phyloP scores from a whole-genome alignment of 2,113 vertebrate species.

The Phaethornis superciliosus region DNA sequence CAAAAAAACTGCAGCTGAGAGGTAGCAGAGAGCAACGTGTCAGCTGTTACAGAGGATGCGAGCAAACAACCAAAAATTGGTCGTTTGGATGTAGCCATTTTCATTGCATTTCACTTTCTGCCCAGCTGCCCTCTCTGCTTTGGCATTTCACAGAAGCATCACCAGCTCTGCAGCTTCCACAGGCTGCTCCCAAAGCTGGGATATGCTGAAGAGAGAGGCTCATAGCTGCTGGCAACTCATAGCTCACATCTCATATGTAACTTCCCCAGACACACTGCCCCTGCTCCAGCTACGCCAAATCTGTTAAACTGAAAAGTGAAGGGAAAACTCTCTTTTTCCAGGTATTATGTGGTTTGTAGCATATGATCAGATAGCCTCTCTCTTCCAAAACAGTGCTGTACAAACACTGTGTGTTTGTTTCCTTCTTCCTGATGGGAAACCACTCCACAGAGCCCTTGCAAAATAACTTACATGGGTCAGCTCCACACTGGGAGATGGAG shows the following conservation, averaged over 20 bases:
- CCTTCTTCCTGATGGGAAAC: background rate
- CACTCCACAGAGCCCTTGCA: background rate
- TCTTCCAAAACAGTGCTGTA: background rate
- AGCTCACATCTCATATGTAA: background rate
- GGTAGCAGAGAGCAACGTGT: background rate
- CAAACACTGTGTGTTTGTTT: accelerated
- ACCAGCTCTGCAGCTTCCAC: background rate
- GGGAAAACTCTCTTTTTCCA: background rate
- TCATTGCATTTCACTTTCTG: background rate
- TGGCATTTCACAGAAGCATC: background rate
- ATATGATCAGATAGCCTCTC: background rate
- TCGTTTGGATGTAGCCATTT: background rate
- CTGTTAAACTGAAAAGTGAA: background rate
- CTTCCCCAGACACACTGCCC: background rate
- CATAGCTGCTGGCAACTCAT: background rate
- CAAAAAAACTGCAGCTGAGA: background rate
- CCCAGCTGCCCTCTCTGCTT: background rate
- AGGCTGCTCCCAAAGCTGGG: background rate
- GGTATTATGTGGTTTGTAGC: background rate
- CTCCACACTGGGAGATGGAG: background rate
- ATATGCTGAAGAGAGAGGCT: background rate
- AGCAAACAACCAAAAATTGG: accelerated
- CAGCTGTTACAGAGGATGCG: background rate
- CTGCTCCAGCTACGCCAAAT: background rate
- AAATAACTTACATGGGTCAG: background rate